Percentiles rank a stretch among this genome's conserved stretches.
Evolutionary conservation across 53 echinoderm and acorn worm genomes (phyloP).

Genomic region (Echinometra lucunter): DNA sequence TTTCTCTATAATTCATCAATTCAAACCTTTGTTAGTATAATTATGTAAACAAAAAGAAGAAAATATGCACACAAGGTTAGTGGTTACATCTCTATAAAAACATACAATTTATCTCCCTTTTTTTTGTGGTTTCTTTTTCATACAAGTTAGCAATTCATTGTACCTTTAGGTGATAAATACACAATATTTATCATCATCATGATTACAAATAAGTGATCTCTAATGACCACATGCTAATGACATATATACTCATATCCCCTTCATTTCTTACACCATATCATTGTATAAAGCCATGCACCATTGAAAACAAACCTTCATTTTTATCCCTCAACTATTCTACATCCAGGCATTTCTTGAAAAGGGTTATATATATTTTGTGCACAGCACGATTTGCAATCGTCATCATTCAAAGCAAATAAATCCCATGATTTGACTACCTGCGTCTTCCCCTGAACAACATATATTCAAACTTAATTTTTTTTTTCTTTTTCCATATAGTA

Average conservation of each 20-base stretch:
- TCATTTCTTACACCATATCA: not conserved
- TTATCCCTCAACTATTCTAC: not conserved
- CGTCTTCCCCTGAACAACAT: conserved; percentile 54
- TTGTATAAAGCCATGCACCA: conserved; percentile 61
- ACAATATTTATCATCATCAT: conserved; percentile 28
- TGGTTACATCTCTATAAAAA: conserved; percentile 67
- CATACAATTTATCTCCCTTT: conserved; percentile 42
- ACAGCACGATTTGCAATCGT: conserved; percentile 63
- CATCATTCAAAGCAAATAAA: conserved; percentile 66
- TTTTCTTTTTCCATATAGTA: conserved; percentile 13
- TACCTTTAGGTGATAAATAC: conserved; percentile 48
- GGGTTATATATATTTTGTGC: conserved; percentile 55
- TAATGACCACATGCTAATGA: conserved; percentile 23
- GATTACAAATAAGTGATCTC: conserved; percentile 32
- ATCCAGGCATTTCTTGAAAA: conserved; percentile 24
- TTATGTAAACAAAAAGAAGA: conserved; percentile 63
- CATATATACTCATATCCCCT: not conserved
- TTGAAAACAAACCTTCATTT: not conserved
- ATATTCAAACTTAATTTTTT: conserved; percentile 28
- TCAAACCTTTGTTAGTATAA: conserved; percentile 56
- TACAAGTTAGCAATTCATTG: conserved; percentile 53
- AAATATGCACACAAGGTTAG: conserved; percentile 62
- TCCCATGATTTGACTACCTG: conserved; percentile 63
- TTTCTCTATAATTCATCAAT: conserved; percentile 54
- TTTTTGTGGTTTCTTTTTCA: conserved; percentile 41